Evolutionary conservation across 2,888 invertebrate genomes (phyloP), one percentile per base, ranked within the genome.

Genomic region (Apamea monoglypha): DNA sequence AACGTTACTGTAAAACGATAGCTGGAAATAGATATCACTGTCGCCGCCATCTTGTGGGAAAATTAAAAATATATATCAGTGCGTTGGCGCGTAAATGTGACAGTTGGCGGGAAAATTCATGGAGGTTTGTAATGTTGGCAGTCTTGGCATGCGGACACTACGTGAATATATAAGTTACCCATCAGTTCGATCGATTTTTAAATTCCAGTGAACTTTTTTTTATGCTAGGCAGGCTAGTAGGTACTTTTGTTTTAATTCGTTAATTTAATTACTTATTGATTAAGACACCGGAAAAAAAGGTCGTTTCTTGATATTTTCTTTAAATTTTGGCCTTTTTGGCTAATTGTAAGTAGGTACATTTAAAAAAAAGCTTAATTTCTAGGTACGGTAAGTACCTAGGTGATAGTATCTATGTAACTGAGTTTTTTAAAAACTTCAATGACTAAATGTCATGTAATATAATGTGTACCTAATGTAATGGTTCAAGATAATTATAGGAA

Each of bases 41-140:
- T 74, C 71, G 82, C 81, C 84, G 88, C 81, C 87, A 87, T 91
- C 87, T 88, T 89, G 90, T 92, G 90, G 90, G 92, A 93, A 93
- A 93, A 93, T 94, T 93, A 94, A 94, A 95, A 94, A 92, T 72
- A 80, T 72, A 80, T 80, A 56, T 91, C 92, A 93, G 90, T 76
- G 91, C 95, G 92, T 92, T 94, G 94, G 92, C 92, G 95, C 95
- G 95, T 94, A 92, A 87, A 88, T 78, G 68, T 88, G 77, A 76
- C 82, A 80, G 90, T 78, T 90, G 91, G 92, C 91, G 94, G 93
- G 89, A 91, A 92, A 93, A 92, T 91, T 91, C 93, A 93, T 93
- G 91, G 88, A 90, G 92, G 89, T 91, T 85, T 76, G 75, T 82
- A 36, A 73, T 80, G 76, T 84, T 86, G 84, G 76, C 72, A 78